Base-by-base conservation (phyloP, 2,888 invertebrate species). In the Hyposoter didymator region DNA sequence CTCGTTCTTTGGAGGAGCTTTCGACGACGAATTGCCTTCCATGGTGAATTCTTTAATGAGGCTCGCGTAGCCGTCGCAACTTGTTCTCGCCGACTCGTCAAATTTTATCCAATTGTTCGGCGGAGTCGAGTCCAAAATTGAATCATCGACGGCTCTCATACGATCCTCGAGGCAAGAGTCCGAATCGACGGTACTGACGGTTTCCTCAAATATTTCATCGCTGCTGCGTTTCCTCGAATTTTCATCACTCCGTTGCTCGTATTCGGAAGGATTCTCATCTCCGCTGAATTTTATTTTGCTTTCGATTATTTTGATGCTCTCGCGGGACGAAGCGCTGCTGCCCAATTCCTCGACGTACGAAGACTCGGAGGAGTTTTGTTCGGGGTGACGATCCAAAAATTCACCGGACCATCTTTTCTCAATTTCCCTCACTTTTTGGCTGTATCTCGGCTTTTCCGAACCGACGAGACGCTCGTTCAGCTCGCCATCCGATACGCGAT, bases 1-100 rank as follows among this genome's bases (percentile, higher is more conserved):
- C 84, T 94, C 94, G 70, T 94, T 94, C 82, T 10, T 94, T 94
- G 81, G n/a, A n/a, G 93, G 94, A 64, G 92, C 89, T 81, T 93
- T 94, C 0, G 91, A 90, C 0, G 91, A 90, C 10, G 90, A 84
- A 0, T 88, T 89, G 5, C 91, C 89, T 22, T 92, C 93, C 94
- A 94, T 94, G 1, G 90, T 90, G 82, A 92, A 90, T 73, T 90
- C 90, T 74, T 90, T 90, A 59, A 93, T 90, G 8, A 93, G 88
- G 86, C 86, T 91, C 12, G 93, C 93, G 90, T 93, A 93, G 39
- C 92, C 93, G 91, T 93, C 92, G 4, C 76, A 45, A 43, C 39
- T 80, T 49, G 55, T 39, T 52, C 70, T 28, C 0, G 39, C 64
- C 0, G 64, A 59, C 8, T 76, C 62, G 4, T 32, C 32, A 32